Conservation (phyloP, 2,113 vertebrate species). For the Silurus asotus region DNA sequence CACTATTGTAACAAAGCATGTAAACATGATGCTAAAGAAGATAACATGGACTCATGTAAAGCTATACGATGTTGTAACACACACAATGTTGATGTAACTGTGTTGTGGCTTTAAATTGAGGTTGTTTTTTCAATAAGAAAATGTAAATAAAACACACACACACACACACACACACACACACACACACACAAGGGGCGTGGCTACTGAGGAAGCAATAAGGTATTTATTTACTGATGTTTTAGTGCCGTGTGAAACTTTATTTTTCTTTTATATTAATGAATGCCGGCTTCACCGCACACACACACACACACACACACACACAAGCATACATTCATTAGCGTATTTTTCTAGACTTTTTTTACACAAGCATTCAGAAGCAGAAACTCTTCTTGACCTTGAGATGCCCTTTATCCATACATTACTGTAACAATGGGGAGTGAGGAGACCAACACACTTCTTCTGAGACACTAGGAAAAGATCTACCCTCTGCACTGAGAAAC, state of each 20-base stretch:
- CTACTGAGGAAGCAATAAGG: slow-evolving; percentile 58
- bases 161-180: background rate
- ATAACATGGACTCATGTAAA: slow-evolving; percentile 32
- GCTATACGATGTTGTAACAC: slow-evolving; percentile 21
- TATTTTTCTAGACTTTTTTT: slow-evolving; percentile 2
- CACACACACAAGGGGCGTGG: background rate
- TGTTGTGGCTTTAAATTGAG: background rate
- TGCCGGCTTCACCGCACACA: background rate
- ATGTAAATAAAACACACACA: background rate
- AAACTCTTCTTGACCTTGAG: background rate
- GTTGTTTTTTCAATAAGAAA: background rate
- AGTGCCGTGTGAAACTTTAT: slow-evolving; percentile 30
- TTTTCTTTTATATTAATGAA: background rate
- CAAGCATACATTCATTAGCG: background rate
- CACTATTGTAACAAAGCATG: slow-evolving; percentile 64
- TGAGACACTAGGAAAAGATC: background rate
- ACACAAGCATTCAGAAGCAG: too few relatives aligned
- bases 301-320: background rate
- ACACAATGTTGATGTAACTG: background rate
- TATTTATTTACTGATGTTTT: slow-evolving; percentile 45
- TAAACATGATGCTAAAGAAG: slow-evolving; percentile 37
- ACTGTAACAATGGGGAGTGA: background rate
- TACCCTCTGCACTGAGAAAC: too few relatives aligned
- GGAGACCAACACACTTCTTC: background rate
- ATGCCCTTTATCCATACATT: background rate